Base-by-base conservation (phyloP, 2,888 invertebrate genomes). In the Chalcis sispes region DNA sequence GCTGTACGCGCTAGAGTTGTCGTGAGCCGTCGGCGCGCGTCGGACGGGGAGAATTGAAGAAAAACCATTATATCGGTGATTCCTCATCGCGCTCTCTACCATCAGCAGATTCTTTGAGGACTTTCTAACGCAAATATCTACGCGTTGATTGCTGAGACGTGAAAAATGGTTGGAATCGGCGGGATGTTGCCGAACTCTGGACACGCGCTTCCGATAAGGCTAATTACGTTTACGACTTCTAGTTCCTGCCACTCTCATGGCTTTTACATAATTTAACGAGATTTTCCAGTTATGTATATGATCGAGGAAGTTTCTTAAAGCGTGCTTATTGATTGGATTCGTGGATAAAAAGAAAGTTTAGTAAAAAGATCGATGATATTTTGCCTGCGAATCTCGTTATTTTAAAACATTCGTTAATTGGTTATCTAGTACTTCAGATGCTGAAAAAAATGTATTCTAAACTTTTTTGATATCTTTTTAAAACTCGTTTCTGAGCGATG, bases 191-290 rank as follows among this genome's bases (percentile, higher is more conserved):
- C 40, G 8, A 36, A 1, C 29, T 50, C 58, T 48, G 50, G 50
- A 72, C 48, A 58, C 58, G 40, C 58, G 65, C 15, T 42, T 58
- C 46, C 48, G 65, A 72, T 59, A 65, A 65, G 50, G 40, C 58
- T 72, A 72, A 72, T 72, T 72, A 36, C 58, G n/a, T 52, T 25
- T 18, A 1, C 48, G 59, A 36, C 13, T 27, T 27, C 40, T 18
- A 29, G 5, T 20, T 64, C n/a, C 50, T 27, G 25, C 32, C n/a
- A n/a, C n/a, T n/a, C n/a, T n/a, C n/a, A n/a, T 4, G 29, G 54
- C n/a, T 62, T 52, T 64, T 64, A 25, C 20, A 46, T 65, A 50
- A 72, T 65, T n/a, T 4, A 29, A 29, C 27, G 2, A 1, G 32
- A n/a, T 50, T 50, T 61, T 7, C 18, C n/a, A 5, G 50, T 1